A percentile compares a stretch with the other conserved stretches of the same genome.
Evolutionary conservation across 2,113 vertebrate genomes (phyloP).

Genomic region (Pandion haliaetus): DNA sequence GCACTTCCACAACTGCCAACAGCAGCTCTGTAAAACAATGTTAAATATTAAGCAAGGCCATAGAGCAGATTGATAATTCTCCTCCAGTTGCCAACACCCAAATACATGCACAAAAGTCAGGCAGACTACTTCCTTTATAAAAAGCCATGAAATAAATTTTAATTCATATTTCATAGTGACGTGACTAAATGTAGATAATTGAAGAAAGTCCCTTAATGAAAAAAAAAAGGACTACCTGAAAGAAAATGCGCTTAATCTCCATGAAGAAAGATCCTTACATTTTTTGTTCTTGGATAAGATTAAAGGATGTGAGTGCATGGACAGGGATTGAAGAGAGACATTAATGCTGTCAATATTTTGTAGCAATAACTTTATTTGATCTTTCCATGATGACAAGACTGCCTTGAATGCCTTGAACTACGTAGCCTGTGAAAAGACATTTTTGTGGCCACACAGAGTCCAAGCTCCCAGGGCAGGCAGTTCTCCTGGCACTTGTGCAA

Average conservation of each 20-base stretch:
- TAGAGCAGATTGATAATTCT: not conserved
- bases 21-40: not conserved
- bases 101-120: not conserved
- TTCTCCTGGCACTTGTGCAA: not conserved
- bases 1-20: not conserved
- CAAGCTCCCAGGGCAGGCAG: fast-evolving
- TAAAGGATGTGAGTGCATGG: not conserved
- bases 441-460: not conserved
- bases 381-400: not conserved
- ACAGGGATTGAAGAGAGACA: not conserved
- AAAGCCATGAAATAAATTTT: not conserved
- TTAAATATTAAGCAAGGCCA: not conserved
- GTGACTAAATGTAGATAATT: not conserved
- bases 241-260: not conserved
- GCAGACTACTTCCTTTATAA: not conserved
- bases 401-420: not conserved
- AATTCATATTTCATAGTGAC: not conserved
- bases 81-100: not conserved
- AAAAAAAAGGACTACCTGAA: not conserved
- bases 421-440: not conserved
- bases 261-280: not conserved
- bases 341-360: not conserved
- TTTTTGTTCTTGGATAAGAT: not conserved
- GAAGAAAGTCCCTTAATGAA: not conserved
- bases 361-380: not conserved